Base-by-base conservation (phyloP, 1,140 invertebrate genomes). In the Nasonia giraulti region DNA sequence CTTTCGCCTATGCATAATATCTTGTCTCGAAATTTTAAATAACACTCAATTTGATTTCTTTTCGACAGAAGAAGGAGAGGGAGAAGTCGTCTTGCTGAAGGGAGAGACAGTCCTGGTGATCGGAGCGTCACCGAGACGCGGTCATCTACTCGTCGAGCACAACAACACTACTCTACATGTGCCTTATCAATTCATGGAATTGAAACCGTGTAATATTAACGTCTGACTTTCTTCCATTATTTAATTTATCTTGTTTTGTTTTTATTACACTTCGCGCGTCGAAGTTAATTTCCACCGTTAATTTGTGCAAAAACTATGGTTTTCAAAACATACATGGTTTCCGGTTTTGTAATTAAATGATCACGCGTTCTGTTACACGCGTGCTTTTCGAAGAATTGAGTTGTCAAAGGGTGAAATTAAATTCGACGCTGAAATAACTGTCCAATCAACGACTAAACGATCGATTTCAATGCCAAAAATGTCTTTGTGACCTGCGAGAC, bases 161-260 rank as follows among this genome's bases (percentile, higher is more conserved):
- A 96, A 96, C 91, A 96, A 96, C 88, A 94, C 95, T 86, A 97
- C 94, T 80, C 94, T 97, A 73, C 96, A 98, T 90, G 96, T 98
- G 77, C 97, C 97, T 71, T 97, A 97, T 93, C 97, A 98, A 91
- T 97, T 96, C 91, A 94, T 98, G 93, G 96, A 97, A 91, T 92
- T 97, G 50, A 96, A 96, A 91, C 94, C 95, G 82, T 92, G 91
- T 86, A 93, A 93, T 87, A 92, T 93, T 89, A 92, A 93, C 87
- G 91, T 93, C 66, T 93, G 88, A 90, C 82, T 76, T 40, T 14
- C 11, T 81, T 87, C 31, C 31, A 80, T 76, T 75, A 68, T 76
- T 47, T 76, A 68, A 88, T 87, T 87, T 85, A 75, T 75, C 37
- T 20, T 44, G 37, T 71, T 33, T 71, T 33, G 69, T 33, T 71